A percentile compares a stretch with the other conserved stretches of the same genome.
Evolutionary conservation across 2,888 invertebrate species (phyloP).

Genomic region (Synergus umbraculus): DNA sequence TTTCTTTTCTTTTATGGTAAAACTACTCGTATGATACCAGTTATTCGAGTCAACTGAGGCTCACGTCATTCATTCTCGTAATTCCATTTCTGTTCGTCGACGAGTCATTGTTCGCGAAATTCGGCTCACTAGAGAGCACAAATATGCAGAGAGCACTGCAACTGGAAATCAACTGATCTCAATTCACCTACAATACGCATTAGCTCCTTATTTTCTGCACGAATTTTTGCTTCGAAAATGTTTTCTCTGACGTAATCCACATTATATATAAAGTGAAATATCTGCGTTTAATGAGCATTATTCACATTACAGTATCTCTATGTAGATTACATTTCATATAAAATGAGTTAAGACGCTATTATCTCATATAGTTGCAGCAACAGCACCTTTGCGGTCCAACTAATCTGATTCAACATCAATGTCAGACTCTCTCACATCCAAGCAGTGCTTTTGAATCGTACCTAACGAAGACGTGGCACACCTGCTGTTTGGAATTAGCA

Average conservation of each 20-base stretch:
- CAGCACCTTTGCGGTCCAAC: background rate
- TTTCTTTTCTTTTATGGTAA: conserved; percentile 3
- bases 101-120: conserved; percentile 49
- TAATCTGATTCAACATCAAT: conserved; percentile 1
- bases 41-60: conserved; percentile 23
- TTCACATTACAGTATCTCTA: background rate
- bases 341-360: conserved; percentile 5
- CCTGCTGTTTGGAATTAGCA: conserved; percentile 66
- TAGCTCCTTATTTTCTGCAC: background rate
- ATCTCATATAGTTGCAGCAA: conserved; percentile 1
- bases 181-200: conserved; percentile 18
- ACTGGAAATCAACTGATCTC: conserved; percentile 22
- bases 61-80: conserved; percentile 45
- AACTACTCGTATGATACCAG: conserved; percentile 11
- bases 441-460: conserved; percentile 8
- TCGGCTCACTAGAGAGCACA: conserved; percentile 41
- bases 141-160: conserved; percentile 41
- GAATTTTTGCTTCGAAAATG: background rate
- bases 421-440: background rate
- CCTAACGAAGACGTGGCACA: conserved; percentile 24
- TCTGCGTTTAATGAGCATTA: background rate
- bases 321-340: background rate
- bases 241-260: too few species aligned
- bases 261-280: too few species aligned
- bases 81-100: conserved; percentile 48